Conservation (phyloP, 1,140 invertebrate genomes). For the Panagrolaimus sp. region DNA sequence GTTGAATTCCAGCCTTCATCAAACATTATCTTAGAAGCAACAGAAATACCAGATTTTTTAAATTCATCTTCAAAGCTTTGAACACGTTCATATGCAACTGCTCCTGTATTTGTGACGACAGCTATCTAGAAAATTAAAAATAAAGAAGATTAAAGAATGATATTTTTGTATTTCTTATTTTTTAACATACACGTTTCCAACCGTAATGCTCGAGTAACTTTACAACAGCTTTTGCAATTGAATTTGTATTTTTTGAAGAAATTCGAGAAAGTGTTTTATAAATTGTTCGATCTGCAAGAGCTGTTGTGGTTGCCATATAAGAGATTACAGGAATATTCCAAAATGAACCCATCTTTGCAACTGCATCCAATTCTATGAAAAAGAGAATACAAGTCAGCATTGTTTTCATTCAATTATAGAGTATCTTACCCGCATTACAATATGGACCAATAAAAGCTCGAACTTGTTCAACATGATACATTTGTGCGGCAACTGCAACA, state of each 20-base stretch:
- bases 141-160: neutral
- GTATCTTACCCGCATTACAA: slow-evolving; percentile 33
- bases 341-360: slow-evolving; percentile 54
- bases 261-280: slow-evolving; percentile 55
- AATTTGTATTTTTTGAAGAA: slow-evolving; percentile 54
- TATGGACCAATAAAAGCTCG: slow-evolving; percentile 52
- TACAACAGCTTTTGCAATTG: slow-evolving; percentile 34
- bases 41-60: slow-evolving; percentile 23
- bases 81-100: slow-evolving; percentile 46
- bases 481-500: slow-evolving; percentile 52
- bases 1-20: slow-evolving; percentile 49
- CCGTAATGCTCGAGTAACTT: slow-evolving; percentile 45
- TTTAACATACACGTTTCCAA: slow-evolving; percentile 40
- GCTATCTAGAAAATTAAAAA: slow-evolving; percentile 37
- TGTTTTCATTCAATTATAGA: slow-evolving; percentile 37
- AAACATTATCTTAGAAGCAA: slow-evolving; percentile 52
- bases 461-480: slow-evolving; percentile 50
- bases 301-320: slow-evolving; percentile 49
- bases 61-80: slow-evolving; percentile 52
- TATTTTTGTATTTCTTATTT: neutral
- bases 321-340: slow-evolving; percentile 57
- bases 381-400: slow-evolving; percentile 35
- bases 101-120: slow-evolving; percentile 47
- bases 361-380: slow-evolving; percentile 49
- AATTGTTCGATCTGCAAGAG: slow-evolving; percentile 46